Evolutionary conservation across 2,113 vertebrate species (phyloP).

Genomic region (Rhynchopsitta pachyrhyncha): DNA sequence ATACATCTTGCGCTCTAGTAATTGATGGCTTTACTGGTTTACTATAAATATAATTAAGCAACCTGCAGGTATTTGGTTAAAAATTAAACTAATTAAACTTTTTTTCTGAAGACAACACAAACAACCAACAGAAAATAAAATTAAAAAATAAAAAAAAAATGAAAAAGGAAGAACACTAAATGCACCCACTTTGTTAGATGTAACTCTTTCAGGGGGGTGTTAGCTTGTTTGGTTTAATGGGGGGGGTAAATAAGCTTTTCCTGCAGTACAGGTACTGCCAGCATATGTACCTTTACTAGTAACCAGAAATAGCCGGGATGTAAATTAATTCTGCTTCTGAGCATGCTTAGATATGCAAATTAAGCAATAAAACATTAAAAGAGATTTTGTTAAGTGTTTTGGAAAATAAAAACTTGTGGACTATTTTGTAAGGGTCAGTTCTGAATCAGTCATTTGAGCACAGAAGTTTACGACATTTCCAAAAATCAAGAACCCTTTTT

Average conservation of each 20-base stretch:
- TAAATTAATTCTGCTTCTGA: neutral
- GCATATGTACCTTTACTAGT: neutral
- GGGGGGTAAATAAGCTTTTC: neutral
- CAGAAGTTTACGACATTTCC: neutral
- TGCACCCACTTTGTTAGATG: neutral
- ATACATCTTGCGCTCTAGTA: neutral
- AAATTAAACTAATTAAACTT: neutral
- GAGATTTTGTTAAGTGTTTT: neutral
- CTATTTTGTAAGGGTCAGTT: neutral
- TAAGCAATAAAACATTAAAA: neutral
- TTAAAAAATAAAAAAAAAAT: neutral
- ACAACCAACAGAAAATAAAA: neutral
- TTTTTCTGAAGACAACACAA: neutral
- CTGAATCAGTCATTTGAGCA: neutral
- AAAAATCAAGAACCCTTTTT: neutral
- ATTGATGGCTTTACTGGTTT: neutral
- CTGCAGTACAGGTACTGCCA: neutral
- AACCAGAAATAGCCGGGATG: neutral
- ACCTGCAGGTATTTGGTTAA: neutral
- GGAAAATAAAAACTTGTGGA: neutral
- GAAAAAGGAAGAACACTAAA: neutral
- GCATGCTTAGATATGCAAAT: neutral
- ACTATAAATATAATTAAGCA: neutral
- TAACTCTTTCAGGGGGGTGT: neutral
- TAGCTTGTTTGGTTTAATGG: neutral